Evolutionary conservation across 92 coral and sea anemone genomes (phyloP), one percentile per base, ranked within the genome.

Genomic region (Micromussa lordhowensis): DNA sequence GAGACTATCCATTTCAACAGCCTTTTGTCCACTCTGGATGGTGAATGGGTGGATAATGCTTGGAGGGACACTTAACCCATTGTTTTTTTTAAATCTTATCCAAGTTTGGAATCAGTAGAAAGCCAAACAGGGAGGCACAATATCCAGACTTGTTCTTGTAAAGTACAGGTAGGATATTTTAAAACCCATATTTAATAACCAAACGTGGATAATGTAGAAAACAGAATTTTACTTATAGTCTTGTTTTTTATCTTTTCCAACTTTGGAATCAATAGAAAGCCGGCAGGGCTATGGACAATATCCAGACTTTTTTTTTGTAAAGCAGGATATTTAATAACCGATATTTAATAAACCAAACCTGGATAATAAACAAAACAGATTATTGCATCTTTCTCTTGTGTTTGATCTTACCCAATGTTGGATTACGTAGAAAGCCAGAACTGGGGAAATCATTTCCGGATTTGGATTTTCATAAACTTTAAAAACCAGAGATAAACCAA

Each of bases 1-100:
- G 85, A 90, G 89, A 69, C 87, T 21, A 91, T 91, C 34, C 90
- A 91, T 72, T 85, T 87, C 81, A 78, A 40, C 28, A 87, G 93
- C 59, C 82, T 90, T 71, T 54, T 90, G 86, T 78, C 91, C 63
- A 86, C 73, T 51, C 74, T 86, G 81, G 18, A 85, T 68, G 93
- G 93, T 30, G 90, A 90, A 85, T 85, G 93, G 87, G 81, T 87
- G 82, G 91, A 84, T 16, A 83, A 51, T 69, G 88, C 81, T 1
- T 74, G 87, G 91, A 88, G 91, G 58, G 88, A 88, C 81, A 15
- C 80, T 84, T 84, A 49, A 81, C 85, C 35, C 24, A 19, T 35
- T 24, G 8, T 38, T 53, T 53, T 53, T 57, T 57, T 3, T 57
- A 9, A 12, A 54, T 54, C 1, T 54, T 54, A 1, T 1, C 14